Percentiles rank a stretch among this genome's conserved stretches.
phyloP scores from a whole-genome alignment of 2,113 vertebrate genomes.

The Austrofundulus limnaeus region DNA sequence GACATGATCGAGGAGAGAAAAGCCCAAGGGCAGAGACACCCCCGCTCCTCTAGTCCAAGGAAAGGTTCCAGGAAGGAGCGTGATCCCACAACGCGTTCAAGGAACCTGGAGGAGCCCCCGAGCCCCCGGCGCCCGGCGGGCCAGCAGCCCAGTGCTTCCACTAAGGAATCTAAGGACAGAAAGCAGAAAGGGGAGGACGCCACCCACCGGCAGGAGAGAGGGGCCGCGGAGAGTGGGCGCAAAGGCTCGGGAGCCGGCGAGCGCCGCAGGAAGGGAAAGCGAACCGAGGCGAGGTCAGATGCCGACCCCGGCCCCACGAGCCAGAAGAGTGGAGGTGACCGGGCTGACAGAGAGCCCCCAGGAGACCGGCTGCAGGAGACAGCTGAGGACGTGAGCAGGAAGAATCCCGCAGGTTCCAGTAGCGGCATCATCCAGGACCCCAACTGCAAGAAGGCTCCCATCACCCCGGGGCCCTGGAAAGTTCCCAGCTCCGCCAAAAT shows the following conservation, averaged over 20 bases:
- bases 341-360: constrained; percentile 46
- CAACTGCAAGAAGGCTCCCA: constrained; percentile 81
- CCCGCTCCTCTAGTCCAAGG: constrained; percentile 79
- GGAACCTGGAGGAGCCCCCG: constrained; percentile 61
- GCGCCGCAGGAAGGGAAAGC: constrained; percentile 61
- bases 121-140: constrained; percentile 66
- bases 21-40: constrained; percentile 34
- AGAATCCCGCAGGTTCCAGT: constrained; percentile 68
- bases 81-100: constrained; percentile 37
- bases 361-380: constrained; percentile 23
- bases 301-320: constrained; percentile 31
- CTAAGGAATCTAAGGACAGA: constrained; percentile 55
- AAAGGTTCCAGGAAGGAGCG: constrained; percentile 71
- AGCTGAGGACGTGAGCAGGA: constrained; percentile 41
- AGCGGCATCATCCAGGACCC: constrained; percentile 70
- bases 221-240: constrained; percentile 51
- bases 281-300: constrained; percentile 43
- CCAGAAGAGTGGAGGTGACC: constrained; percentile 49
- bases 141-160: constrained; percentile 57
- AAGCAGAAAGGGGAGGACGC: constrained; percentile 72
- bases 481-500: constrained; percentile 85
- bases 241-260: constrained; percentile 43
- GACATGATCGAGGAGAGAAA: constrained; percentile 56
- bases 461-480: constrained; percentile 94
- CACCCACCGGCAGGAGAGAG: constrained; percentile 51